phyloP scores from a whole-genome alignment of 2,797 vertebrate species.

The Poecilia gillii region DNA sequence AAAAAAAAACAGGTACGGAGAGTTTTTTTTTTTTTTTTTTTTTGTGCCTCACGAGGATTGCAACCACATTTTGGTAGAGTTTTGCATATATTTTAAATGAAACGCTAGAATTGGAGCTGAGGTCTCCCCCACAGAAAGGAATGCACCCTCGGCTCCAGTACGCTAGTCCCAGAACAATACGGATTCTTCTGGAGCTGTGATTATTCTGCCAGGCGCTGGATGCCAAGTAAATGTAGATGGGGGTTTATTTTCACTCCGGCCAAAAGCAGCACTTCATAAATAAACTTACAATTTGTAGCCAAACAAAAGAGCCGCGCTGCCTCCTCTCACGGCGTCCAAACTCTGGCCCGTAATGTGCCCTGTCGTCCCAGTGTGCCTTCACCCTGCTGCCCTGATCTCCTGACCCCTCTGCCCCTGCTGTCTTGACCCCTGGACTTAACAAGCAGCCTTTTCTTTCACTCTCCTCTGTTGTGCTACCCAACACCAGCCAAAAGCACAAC shows the following conservation, averaged over 20 bases:
- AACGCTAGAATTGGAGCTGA: conserved; percentile 75
- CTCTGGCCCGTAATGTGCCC: conserved; percentile 60
- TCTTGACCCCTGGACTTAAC: conserved; percentile 65
- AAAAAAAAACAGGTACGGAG: conserved; percentile 20
- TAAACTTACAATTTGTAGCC: conserved; percentile 70
- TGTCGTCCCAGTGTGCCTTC: conserved; percentile 54
- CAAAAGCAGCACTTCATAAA: conserved; percentile 75
- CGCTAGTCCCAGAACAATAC: conserved; percentile 75
- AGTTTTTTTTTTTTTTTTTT: conserved; percentile 8
- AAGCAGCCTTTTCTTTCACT: conserved; percentile 67
- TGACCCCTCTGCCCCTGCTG: conserved; percentile 67
- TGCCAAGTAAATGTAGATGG: conserved; percentile 70
- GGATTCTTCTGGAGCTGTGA: conserved; percentile 67
- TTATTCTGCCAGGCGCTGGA: conserved; percentile 68
- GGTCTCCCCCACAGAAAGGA: conserved; percentile 76
- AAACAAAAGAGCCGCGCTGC: conserved; percentile 57
- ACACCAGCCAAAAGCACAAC: conserved; percentile 39
- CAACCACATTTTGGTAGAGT: conserved; percentile 65
- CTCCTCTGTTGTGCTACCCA: conserved; percentile 23
- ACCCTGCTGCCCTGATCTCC: conserved; percentile 66
- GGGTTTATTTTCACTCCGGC: conserved; percentile 71
- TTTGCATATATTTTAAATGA: conserved; percentile 65
- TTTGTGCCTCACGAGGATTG: conserved; percentile 51
- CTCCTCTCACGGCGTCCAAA: conserved; percentile 39
- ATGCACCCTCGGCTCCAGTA: conserved; percentile 71